Base-by-base conservation (phyloP, 2,888 invertebrate genomes). In the Brachypterus glaber region DNA sequence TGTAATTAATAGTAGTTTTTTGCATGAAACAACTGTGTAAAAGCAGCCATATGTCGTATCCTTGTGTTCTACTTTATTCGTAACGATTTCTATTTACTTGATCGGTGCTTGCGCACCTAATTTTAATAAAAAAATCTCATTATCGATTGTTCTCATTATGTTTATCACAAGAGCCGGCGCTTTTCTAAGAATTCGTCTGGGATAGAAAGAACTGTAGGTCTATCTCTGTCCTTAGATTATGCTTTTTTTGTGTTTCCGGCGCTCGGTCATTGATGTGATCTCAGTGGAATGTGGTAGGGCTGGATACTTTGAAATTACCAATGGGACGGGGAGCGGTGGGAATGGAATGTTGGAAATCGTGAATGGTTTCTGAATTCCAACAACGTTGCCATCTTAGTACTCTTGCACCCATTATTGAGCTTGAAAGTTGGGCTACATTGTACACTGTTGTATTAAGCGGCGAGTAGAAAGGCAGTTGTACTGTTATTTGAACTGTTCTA, bases 211-310 rank as follows among this genome's bases (percentile, higher is more conserved):
- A 47, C 17, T 48, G 46, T 49, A 49, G 47, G 48, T 54, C 53
- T 51, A 36, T 52, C 46, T 57, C 52, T 45, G 45, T 50, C 52
- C 43, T 44, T 51, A 44, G 41, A 45, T 47, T 46, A 44, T 46
- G 50, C 43, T 55, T 60, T 58, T 57, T 57, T 59, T 56, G 56
- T 59, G 58, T 63, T 57, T 62, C 62, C 62, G 60, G 61, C 55
- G 56, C 52, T 61, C 63, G 64, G 63, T 64, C 66, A 66, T 66
- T 66, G 64, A 66, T 64, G 64, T 64, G 66, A 63, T 66, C 63
- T 62, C 60, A 54, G 46, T 53, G 64, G 66, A 65, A 66, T 66
- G 66, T 62, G 62, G 64, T 63, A 61, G 60, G 62, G 62, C 62
- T 55, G 54, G 58, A 51, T 53, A 47, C 47, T 47, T 44, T 45